phyloP scores from a whole-genome alignment of 53 echinoderm and acorn worm species.

The Patiria pectinifera region DNA sequence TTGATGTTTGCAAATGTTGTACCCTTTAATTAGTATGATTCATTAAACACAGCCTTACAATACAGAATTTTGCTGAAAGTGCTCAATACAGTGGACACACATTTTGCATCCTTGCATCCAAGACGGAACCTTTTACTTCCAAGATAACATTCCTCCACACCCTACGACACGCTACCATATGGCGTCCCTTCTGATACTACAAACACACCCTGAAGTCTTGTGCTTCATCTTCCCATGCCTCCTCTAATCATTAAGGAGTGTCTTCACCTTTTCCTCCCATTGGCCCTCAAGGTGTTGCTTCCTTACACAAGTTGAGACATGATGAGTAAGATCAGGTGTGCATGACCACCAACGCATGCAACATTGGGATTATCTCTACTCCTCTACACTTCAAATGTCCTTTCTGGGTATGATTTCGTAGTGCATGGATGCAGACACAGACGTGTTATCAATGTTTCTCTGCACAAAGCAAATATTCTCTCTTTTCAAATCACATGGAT shows the following conservation, averaged over 20 bases:
- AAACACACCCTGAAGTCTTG: not conserved
- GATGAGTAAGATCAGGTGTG: not conserved
- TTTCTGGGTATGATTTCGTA: not conserved
- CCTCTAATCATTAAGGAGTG: not conserved
- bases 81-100: too few relatives aligned
- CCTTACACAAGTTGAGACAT: not conserved
- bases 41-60: too few relatives aligned
- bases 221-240: not conserved
- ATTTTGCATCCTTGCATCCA: not conserved
- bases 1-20: too few relatives aligned
- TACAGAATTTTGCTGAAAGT: too few relatives aligned
- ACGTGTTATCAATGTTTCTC: not conserved
- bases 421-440: not conserved
- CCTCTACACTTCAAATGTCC: too few relatives aligned
- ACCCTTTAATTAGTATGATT: too few relatives aligned
- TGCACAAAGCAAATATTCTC: too few relatives aligned
- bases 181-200: not conserved
- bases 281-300: not conserved
- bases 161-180: not conserved
- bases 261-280: not conserved
- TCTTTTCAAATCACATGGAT: too few relatives aligned
- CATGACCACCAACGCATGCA: not conserved
- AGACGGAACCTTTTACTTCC: not conserved
- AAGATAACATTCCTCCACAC: not conserved
- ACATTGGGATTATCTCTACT: not conserved